A percentile compares a stretch with the other conserved stretches of the same genome.
These are phyloP conservation scores for Trididemnum clinides DNA, from an alignment of 23 tunicate species.

Conservation along the genomic window DNA sequence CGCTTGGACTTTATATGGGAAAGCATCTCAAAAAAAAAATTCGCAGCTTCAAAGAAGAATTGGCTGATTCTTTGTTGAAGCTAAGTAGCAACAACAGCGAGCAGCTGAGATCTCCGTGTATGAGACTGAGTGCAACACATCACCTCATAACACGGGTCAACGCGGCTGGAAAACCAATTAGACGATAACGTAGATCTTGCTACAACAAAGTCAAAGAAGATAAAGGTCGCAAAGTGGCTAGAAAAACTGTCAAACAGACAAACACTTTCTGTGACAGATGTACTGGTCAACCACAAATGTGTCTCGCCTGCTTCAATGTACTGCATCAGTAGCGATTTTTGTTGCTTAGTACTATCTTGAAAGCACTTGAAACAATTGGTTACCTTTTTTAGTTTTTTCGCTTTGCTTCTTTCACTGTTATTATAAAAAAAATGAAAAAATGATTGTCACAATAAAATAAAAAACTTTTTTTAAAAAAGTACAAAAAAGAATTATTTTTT, in stretches of 20 bases:
- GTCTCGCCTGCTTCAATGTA: conserved; percentile 13
- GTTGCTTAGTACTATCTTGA: conserved; percentile 21
- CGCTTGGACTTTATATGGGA: not conserved
- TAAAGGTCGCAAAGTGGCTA: conserved; percentile 2
- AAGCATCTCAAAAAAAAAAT: conserved; percentile 21
- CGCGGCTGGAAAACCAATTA: not conserved
- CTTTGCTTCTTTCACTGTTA: conserved; percentile 19
- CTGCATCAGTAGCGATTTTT: conserved; percentile 20
- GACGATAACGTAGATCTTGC: conserved; percentile 17
- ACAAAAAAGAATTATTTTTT: not conserved
- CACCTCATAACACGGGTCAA: conserved; percentile 7
- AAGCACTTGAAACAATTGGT: conserved; percentile 21
- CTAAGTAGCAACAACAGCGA: conserved; percentile 14
- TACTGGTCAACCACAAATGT: conserved; percentile 23
- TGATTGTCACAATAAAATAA: conserved; percentile 19
- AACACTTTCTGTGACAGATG: conserved; percentile 23
- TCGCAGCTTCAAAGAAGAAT: conserved; percentile 29
- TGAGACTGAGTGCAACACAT: conserved; percentile 1
- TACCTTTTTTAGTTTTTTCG: not conserved
- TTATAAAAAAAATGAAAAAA: not conserved
- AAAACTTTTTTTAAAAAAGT: not conserved
- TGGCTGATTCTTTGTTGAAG: conserved; percentile 18
- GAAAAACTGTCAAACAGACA: conserved; percentile 31
- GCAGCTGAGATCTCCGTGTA: conserved; percentile 4
- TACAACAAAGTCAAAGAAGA: conserved; percentile 1